Evolutionary conservation across 2,888 invertebrate genomes (phyloP), one percentile per base, ranked within the genome.

Genomic region (Acleris holmiana): DNA sequence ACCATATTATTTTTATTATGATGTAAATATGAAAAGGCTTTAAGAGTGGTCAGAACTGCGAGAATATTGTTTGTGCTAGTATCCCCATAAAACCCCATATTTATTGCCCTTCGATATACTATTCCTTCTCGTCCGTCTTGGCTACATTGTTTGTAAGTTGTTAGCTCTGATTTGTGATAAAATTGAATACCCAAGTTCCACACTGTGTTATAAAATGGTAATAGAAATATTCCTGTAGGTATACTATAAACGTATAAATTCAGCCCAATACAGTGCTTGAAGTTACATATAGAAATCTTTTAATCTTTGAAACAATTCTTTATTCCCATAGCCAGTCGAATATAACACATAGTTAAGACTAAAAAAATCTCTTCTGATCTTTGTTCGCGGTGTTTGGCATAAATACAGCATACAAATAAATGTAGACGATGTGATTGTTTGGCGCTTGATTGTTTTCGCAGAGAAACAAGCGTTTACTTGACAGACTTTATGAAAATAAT

Each of bases 1-100:
- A 48, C 61, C 55, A 61, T 53, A 61, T 61, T 66, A 61, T 66
- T 66, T 56, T 61, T 61, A 61, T 66, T 66, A 61, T 66, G 61
- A 66, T 61, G 54, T 66, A 61, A 66, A 60, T 65, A 60, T 65
- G 65, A 65, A 60, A 65, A 55, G 55, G 65, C 48, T 60, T 65
- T 65, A 65, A 65, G 59, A 55, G 60, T 65, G 65, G 65, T 49
- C 60, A 65, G 65, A 55, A 65, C 23, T 65, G 60, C 29, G 49
- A 54, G 25, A 65, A 59, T 64, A 59, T 59, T 65, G 65, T 65
- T 55, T 55, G 65, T 35, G 35, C 54, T 29, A 65, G 49, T 50
- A 55, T 55, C 53, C 40, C 41, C 54, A 59, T 64, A 64, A 59
- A 58, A 29, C 48, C 46, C 44, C 25, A 23, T 60, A 60, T 65